These are phyloP conservation scores for Hydractinia symbiolongicarpus DNA, from an alignment of 30 jellyfish, hydroid and myxozoan genomes.

Conservation along the genomic window DNA sequence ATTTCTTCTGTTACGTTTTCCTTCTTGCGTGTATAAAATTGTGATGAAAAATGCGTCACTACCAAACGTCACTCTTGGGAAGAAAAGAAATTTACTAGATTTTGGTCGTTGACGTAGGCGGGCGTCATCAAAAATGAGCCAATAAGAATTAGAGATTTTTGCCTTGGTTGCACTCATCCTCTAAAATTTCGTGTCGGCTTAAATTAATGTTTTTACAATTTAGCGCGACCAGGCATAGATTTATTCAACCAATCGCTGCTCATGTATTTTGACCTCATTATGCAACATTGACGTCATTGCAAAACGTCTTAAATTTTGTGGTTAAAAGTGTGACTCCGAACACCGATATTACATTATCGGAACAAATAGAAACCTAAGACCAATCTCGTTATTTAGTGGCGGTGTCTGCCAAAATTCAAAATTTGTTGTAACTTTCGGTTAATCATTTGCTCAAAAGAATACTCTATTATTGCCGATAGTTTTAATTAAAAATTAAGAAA, in stretches of 20 bases:
- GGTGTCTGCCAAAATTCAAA: too few species aligned
- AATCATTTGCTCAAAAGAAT: too few species aligned
- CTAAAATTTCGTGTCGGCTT: neutral
- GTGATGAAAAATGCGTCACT: constrained; percentile 19
- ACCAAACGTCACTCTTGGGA: constrained; percentile 20
- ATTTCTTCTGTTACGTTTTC: constrained; percentile 10
- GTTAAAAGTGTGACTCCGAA: neutral
- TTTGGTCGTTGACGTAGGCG: constrained; percentile 15
- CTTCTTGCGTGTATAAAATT: constrained; percentile 18
- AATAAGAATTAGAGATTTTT: neutral
- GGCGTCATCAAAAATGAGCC: constrained; percentile 11
- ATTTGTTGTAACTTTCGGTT: too few species aligned
- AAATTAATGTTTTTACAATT: neutral
- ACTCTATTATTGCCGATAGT: too few species aligned
- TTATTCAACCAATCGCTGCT: neutral
- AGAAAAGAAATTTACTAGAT: constrained; percentile 11
- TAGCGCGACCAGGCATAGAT: neutral
- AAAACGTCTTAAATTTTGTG: neutral
- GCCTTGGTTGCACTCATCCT: neutral
- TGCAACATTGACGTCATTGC: constrained; percentile 14
- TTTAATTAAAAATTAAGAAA: too few species aligned
- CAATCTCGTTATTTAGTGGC: too few species aligned
- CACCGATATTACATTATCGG: too few species aligned
- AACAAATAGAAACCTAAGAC: too few species aligned
- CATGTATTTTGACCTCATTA: constrained; percentile 14